Evolutionary conservation across 2,113 vertebrate species (phyloP).

Genomic region (Sialia sialis): DNA sequence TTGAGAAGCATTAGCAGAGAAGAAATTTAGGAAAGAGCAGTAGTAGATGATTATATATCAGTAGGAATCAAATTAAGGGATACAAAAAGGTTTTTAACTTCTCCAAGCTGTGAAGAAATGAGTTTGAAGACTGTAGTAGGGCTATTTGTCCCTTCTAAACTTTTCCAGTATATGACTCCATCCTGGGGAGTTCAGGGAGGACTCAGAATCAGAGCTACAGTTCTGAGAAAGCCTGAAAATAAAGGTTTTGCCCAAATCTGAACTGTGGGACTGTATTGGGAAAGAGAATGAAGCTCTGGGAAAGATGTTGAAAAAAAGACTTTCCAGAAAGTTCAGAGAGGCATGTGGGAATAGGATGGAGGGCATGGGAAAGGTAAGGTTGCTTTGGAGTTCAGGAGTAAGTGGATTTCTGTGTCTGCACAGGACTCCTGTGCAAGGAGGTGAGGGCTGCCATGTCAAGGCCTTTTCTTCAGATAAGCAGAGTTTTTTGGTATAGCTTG

Average conservation of each 20-base stretch:
- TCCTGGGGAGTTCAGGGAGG: not conserved
- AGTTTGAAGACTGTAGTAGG: not conserved
- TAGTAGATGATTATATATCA: not conserved
- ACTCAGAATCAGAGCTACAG: not conserved
- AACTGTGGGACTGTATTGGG: not conserved
- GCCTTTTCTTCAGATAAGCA: not conserved
- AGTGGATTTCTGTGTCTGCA: not conserved
- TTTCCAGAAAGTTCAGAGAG: not conserved
- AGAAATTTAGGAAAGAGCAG: not conserved
- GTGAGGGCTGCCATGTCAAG: not conserved
- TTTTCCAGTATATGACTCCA: not conserved
- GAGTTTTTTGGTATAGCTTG: not conserved
- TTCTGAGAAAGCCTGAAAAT: not conserved
- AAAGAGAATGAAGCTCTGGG: not conserved
- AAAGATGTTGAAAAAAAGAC: not conserved
- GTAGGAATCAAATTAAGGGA: not conserved
- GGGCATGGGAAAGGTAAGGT: not conserved
- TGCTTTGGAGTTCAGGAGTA: not conserved
- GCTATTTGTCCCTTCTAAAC: not conserved
- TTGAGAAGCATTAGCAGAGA: not conserved
- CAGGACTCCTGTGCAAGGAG: not conserved
- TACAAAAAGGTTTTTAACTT: not conserved
- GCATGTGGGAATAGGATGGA: accelerated
- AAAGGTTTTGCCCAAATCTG: not conserved
- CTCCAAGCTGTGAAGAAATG: not conserved